phyloP scores from a whole-genome alignment of 1,140 invertebrate species.

The Trichogramma pretiosum region DNA sequence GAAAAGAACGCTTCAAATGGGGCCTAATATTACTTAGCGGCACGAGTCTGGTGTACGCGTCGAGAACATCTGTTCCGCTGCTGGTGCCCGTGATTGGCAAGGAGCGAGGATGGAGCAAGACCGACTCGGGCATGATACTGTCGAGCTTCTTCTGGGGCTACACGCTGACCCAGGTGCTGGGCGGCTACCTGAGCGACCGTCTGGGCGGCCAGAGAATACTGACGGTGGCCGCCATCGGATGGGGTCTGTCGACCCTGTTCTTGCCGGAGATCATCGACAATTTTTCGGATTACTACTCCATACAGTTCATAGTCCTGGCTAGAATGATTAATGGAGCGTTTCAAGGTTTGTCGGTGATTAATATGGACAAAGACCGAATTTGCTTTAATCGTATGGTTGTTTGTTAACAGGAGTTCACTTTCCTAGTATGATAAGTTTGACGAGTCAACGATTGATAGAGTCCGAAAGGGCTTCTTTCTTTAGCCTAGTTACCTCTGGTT shows the following conservation, averaged over 20 bases:
- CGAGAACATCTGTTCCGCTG: slow-evolving; percentile 60
- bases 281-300: slow-evolving; percentile 48
- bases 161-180: slow-evolving; percentile 62
- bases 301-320: slow-evolving; percentile 53
- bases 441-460: slow-evolving; percentile 56
- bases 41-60: slow-evolving; percentile 59
- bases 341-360: slow-evolving; percentile 45
- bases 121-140: slow-evolving; percentile 60
- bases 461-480: slow-evolving; percentile 63
- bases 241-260: slow-evolving; percentile 59
- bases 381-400: slow-evolving; percentile 5
- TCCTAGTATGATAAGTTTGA: slow-evolving; percentile 64
- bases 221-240: slow-evolving; percentile 54
- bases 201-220: slow-evolving; percentile 63
- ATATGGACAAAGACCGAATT: slow-evolving; percentile 1
- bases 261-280: slow-evolving; percentile 58
- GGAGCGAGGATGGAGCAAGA: slow-evolving; percentile 63
- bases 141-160: slow-evolving; percentile 75
- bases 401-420: slow-evolving; percentile 54
- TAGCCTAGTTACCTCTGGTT: slow-evolving; percentile 59
- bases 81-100: slow-evolving; percentile 56
- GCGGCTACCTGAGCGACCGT: slow-evolving; percentile 60
- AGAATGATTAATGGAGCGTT: slow-evolving; percentile 59
- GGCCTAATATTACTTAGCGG: slow-evolving; percentile 55
- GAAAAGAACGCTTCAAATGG: slow-evolving; percentile 51